Base-by-base conservation (phyloP, 2,888 invertebrate genomes). In the Plemyria rubiginata region DNA sequence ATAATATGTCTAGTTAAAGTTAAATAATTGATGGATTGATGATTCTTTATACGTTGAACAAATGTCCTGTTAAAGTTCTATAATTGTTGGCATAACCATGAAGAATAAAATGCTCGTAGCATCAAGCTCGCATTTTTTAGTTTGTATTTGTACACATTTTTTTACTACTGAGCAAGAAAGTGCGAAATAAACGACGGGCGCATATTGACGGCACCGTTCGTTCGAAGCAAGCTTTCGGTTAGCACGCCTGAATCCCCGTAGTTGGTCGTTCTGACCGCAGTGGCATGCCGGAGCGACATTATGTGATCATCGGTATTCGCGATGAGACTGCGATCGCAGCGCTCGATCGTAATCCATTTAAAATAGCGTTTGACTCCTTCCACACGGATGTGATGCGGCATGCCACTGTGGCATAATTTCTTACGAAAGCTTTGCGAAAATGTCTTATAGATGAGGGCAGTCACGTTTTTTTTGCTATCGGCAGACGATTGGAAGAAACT, bases 321-420 rank as follows among this genome's bases (percentile, higher is more conserved):
- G 62, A 72, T 68, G 43, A 50, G 59, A 41, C 48, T 54, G 59
- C 56, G 45, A 61, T 51, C 28, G 53, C n/a, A 53, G 36, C 58
- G 48, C 48, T 56, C 64, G 65, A 70, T 68, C 54, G 68, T 74
- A 77, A 74, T 75, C 68, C 70, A 67, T 67, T 75, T 75, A 55
- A 69, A 66, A 74, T 70, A 73, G 66, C 48, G 52, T 60, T 63
- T 63, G 54, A 28, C 41, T 45, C 8, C 15, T 41, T n/a, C 4
- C n/a, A 13, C 49, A 54, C 29, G 40, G 5, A 38, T 9, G 4
- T 22, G 36, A 28, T 28, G 54, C 28, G 50, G 28, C 28, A 45
- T 54, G 60, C 41, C 28, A 36, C 32, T 32, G 15, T 32, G 16
- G n/a, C 11, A 45, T 16, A 2, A 16, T 2, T 5, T 32, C 0